phyloP scores from a whole-genome alignment of 2,888 invertebrate genomes.

The Zygothrica quintamaculata region DNA sequence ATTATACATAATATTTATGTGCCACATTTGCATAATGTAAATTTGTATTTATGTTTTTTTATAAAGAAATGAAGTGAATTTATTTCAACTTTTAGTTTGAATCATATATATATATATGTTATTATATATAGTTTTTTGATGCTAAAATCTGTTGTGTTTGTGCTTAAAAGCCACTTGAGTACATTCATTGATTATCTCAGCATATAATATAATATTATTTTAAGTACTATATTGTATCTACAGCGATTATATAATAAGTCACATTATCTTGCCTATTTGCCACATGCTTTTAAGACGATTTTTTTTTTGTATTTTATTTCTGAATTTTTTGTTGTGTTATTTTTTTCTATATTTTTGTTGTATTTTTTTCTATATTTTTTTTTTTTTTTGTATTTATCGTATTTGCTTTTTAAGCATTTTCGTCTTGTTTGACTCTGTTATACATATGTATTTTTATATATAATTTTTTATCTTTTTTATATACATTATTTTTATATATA shows the following conservation, averaged over 20 bases:
- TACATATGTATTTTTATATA: constrained; percentile 35
- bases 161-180: too few relatives aligned
- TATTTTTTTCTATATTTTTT: constrained; percentile 4
- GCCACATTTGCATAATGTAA: constrained; percentile 10
- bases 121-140: too few relatives aligned
- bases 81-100: too few relatives aligned
- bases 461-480: constrained; percentile 14
- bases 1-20: constrained; percentile 25
- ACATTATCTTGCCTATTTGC: constrained; percentile 39
- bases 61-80: too few relatives aligned
- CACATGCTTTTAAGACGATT: constrained; percentile 22
- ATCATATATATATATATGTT: too few relatives aligned
- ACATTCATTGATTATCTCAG: too few relatives aligned
- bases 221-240: neutral
- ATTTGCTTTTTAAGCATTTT: constrained; percentile 27
- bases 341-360: constrained; percentile 37
- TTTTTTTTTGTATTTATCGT: constrained; percentile 26
- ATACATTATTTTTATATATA: neutral
- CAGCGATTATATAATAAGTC: constrained; percentile 51
- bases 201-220: too few relatives aligned
- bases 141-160: too few relatives aligned
- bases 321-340: constrained; percentile 29
- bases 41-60: too few relatives aligned
- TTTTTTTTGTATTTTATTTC: constrained; percentile 5
- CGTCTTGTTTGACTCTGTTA: constrained; percentile 52